Evolutionary conservation across 2,797 vertebrate species (phyloP).

Genomic region (Acestrorhynchus altus): DNA sequence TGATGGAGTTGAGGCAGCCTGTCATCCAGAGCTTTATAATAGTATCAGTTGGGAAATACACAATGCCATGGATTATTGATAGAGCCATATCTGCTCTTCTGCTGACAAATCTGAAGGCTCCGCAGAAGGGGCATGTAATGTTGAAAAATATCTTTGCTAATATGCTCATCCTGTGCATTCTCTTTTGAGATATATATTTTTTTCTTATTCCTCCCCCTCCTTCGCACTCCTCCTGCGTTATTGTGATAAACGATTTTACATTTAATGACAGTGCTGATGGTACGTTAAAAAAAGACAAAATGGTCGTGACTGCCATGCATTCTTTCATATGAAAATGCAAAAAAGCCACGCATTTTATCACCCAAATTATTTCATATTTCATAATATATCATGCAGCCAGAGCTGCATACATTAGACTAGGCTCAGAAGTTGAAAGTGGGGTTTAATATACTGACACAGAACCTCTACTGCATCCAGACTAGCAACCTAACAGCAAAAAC

Average conservation of each 20-base stretch:
- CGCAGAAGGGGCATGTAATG: slow-evolving; percentile 84
- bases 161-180: slow-evolving; percentile 65
- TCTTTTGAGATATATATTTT: slow-evolving; percentile 49
- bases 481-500: background rate
- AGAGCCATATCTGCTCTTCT: slow-evolving; percentile 88
- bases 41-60: slow-evolving; percentile 89
- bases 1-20: slow-evolving; percentile 88
- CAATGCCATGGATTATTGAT: slow-evolving; percentile 94
- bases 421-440: background rate
- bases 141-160: slow-evolving; percentile 87
- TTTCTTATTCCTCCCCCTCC: slow-evolving; percentile 62
- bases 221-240: slow-evolving; percentile 39
- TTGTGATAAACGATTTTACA: slow-evolving; percentile 69
- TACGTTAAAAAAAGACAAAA: slow-evolving; percentile 39
- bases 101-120: slow-evolving; percentile 88
- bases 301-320: background rate
- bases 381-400: background rate
- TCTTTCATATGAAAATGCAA: slow-evolving; percentile 3
- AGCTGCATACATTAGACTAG: background rate
- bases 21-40: slow-evolving; percentile 89
- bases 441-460: slow-evolving; percentile 15
- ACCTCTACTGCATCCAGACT: background rate
- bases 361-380: slow-evolving; percentile 19
- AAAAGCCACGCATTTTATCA: slow-evolving; percentile 3
- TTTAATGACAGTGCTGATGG: slow-evolving; percentile 66